These are phyloP conservation scores for Ectemnius lituratus DNA, from an alignment of 2,888 invertebrate species.

Conservation along the genomic window DNA sequence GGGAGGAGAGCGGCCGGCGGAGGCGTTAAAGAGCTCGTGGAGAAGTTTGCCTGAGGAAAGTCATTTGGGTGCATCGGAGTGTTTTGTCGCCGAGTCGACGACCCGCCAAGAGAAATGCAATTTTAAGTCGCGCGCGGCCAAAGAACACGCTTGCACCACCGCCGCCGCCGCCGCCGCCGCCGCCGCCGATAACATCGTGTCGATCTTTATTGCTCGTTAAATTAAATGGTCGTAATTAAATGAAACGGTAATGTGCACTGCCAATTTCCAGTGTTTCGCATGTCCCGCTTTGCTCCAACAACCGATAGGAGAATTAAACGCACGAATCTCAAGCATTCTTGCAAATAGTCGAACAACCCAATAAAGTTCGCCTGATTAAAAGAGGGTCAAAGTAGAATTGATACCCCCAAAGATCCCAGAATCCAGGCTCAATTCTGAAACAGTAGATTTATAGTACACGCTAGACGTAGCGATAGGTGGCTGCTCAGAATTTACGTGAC, in stretches of 20 bases:
- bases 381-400: too few relatives aligned
- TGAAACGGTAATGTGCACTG: slow-evolving; percentile 36
- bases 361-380: too few relatives aligned
- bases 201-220: slow-evolving; percentile 39
- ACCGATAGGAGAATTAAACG: too few relatives aligned
- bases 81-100: slow-evolving; percentile 9
- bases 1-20: not conserved
- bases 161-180: slow-evolving; percentile 25
- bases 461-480: too few relatives aligned
- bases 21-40: not conserved
- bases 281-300: not conserved
- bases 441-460: too few relatives aligned
- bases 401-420: too few relatives aligned
- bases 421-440: too few relatives aligned
- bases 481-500: too few relatives aligned
- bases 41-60: not conserved
- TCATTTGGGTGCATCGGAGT: slow-evolving; percentile 1
- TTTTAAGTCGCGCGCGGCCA: not conserved
- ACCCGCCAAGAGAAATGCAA: not conserved
- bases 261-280: slow-evolving; percentile 19
- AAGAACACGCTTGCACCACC: not conserved
- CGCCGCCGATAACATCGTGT: slow-evolving; percentile 25
- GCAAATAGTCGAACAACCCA: too few relatives aligned
- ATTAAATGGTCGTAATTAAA: slow-evolving; percentile 39
- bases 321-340: too few relatives aligned